Evolutionary conservation across 2,888 invertebrate genomes (phyloP).

Genomic region (Ormyrus rosae): DNA sequence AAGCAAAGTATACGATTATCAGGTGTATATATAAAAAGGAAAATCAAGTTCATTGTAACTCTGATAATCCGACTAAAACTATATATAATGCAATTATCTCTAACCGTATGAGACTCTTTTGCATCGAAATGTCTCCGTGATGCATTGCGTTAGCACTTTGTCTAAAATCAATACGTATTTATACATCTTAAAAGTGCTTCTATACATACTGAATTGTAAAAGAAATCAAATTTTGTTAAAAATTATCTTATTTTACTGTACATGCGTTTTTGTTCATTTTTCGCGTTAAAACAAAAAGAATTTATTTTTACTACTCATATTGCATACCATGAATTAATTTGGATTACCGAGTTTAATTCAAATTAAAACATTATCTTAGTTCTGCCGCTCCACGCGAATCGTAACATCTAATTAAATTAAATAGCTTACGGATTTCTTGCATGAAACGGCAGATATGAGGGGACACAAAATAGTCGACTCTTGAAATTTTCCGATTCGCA

Average conservation of each 20-base stretch:
- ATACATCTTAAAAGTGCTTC: conserved; percentile 22
- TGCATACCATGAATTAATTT: no score
- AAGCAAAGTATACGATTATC: conserved; percentile 52
- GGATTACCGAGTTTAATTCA: no score
- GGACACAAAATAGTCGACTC: no score
- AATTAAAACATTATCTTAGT: no score
- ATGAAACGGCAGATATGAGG: no score
- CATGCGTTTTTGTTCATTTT: conserved; percentile 22
- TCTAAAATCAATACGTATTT: conserved; percentile 24
- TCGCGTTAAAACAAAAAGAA: not conserved
- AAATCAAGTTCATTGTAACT: conserved; percentile 42
- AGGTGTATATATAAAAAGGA: conserved; percentile 37
- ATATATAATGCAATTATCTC: conserved; percentile 28
- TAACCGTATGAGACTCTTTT: conserved; percentile 11
- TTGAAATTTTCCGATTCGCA: no score
- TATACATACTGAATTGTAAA: conserved; percentile 4
- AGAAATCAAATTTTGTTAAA: conserved; percentile 28
- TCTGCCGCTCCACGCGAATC: no score
- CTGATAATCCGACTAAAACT: conserved; percentile 44
- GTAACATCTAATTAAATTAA: no score
- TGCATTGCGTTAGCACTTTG: not conserved
- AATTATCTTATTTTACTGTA: conserved; percentile 4
- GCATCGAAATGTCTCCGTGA: conserved; percentile 36
- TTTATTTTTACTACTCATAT: not conserved
- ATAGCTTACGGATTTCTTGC: no score